Base-by-base conservation (phyloP, 2,797 vertebrate species). In the Allobates femoralis region DNA sequence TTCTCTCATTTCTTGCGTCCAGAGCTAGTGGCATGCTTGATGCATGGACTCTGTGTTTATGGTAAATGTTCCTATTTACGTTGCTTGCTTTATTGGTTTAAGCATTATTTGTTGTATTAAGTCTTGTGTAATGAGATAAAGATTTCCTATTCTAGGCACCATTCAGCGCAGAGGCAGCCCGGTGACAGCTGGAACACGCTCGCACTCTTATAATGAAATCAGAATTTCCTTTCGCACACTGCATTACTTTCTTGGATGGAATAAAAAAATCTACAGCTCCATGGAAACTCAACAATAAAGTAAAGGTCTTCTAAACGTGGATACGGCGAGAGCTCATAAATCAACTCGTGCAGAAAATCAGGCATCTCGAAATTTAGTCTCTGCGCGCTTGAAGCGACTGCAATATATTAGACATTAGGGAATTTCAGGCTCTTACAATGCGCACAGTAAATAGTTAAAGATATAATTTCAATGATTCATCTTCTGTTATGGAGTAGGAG, bases 241-340 rank as follows among this genome's bases (percentile, higher is more conserved):
- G 41, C 78, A 73, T 67, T 85, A 77, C 83, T 76, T 77, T 58
- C 60, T 81, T 19, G 69, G 71, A 69, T 60, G 69, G 58, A 85
- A 81, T 85, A 3, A 41, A 81, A 46, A 85, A 85, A 81, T 69
- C 69, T 58, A 77, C 87, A 67, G 67, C 74, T 58, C 83, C 77
- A 85, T 88, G 83, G 83, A 88, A 88, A 88, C 87, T 88, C 87
- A n/a, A 76, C 64, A 80, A 81, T 84, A 84, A 87, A 87, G 76
- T 84, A 87, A 87, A 87, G 86, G 76, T 84, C 75, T 87, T 87
- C 81, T 79, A 74, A 87, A 87, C 78, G 77, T 75, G 86, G 77
- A 74, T 55, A 75, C 41, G 56, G 69, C 56, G 16, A 79, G 56
- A 87, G 67, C 76, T 87, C 82, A 84, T 87, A 87, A 87, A 84